A percentile compares a stretch with the other conserved stretches of the same genome.
phyloP scores from a whole-genome alignment of 2,888 invertebrate genomes.

The Nemotelus nigrinus region DNA sequence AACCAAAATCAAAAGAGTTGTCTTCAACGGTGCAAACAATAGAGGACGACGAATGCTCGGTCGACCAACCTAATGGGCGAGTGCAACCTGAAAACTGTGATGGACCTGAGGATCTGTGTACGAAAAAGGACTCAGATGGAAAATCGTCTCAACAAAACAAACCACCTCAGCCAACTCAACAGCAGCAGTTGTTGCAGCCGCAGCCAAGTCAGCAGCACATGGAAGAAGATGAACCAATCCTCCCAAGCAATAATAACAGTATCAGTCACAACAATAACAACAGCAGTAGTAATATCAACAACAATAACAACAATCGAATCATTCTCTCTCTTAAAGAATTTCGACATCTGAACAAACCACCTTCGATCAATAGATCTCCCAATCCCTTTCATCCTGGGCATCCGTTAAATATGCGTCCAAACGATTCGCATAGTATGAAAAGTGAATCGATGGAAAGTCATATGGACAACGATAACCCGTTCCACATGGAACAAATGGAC shows the following conservation, averaged over 20 bases:
- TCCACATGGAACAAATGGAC: slow-evolving; percentile 65
- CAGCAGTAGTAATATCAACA: slow-evolving; percentile 56
- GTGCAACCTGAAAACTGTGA: slow-evolving; percentile 54
- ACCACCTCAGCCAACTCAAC: slow-evolving; percentile 35
- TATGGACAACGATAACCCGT: slow-evolving; percentile 59
- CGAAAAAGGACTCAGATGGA: slow-evolving; percentile 57
- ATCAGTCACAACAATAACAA: slow-evolving; percentile 58
- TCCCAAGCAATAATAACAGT: slow-evolving; percentile 57
- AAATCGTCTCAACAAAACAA: slow-evolving; percentile 12
- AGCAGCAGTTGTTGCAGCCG: slow-evolving; percentile 47
- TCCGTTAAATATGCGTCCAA: slow-evolving; percentile 30
- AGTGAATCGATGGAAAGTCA: slow-evolving; percentile 57
- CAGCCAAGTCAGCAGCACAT: slow-evolving; percentile 52
- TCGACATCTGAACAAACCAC: slow-evolving; percentile 62
- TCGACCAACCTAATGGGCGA: background rate
- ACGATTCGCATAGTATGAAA: slow-evolving; percentile 57
- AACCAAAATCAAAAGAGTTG: slow-evolving; percentile 46
- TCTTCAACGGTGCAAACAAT: background rate
- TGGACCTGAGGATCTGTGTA: slow-evolving; percentile 64
- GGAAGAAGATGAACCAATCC: slow-evolving; percentile 58
- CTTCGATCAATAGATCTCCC: slow-evolving; percentile 51
- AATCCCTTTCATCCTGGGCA: slow-evolving; percentile 50
- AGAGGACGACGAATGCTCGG: slow-evolving; percentile 25
- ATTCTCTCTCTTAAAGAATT: slow-evolving; percentile 64
- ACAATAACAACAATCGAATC: slow-evolving; percentile 63